A percentile compares a stretch with the other conserved stretches of the same genome.
phyloP scores from a whole-genome alignment of 2,113 vertebrate genomes.

The Capra hircus region DNA sequence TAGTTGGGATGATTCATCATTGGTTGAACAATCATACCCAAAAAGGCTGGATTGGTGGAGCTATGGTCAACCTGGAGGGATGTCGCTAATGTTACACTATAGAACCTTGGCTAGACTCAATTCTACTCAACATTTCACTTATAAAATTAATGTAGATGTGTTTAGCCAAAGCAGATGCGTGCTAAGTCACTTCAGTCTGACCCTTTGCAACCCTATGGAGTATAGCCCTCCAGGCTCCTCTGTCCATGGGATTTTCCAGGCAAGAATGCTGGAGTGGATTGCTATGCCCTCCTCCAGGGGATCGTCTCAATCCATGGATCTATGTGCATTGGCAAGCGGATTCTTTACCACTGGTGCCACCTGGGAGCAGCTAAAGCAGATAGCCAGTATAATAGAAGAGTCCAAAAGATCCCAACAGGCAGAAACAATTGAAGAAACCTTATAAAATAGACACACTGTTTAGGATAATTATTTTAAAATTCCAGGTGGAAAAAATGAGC shows the following conservation, averaged over 20 bases:
- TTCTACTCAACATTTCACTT: neutral
- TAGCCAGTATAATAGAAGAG: neutral
- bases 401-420: neutral
- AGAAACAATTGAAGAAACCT: neutral
- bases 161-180: neutral
- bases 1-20: neutral
- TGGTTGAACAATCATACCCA: neutral
- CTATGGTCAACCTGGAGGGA: neutral
- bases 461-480: neutral
- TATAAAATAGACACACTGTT: neutral
- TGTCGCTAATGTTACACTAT: neutral
- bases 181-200: neutral
- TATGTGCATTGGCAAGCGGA: neutral
- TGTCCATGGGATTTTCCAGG: neutral
- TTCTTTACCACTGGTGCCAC: neutral
- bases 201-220: neutral
- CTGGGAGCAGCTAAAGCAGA: neutral
- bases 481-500: neutral
- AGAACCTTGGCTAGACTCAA: neutral
- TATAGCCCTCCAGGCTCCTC: neutral
- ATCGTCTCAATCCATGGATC: neutral
- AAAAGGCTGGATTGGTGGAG: neutral
- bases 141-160: neutral
- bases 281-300: neutral
- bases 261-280: neutral